phyloP scores from a whole-genome alignment of 2,113 vertebrate species.

The Lontra canadensis region DNA sequence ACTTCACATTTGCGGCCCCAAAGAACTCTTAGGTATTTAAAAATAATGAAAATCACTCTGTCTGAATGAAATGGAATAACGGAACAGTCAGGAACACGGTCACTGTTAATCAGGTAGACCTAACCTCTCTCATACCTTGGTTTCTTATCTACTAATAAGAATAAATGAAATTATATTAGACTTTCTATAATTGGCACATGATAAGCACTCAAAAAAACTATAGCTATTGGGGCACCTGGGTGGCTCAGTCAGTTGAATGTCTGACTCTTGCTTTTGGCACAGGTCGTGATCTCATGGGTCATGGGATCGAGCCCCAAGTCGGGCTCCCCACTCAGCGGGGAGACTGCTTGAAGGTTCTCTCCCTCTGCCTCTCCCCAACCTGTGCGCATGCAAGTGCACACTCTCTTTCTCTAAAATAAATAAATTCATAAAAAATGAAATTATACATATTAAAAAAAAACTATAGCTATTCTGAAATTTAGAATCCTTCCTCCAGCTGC shows the following conservation, averaged over 20 bases:
- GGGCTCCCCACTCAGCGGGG: no score
- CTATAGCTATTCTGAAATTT: neutral
- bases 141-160: neutral
- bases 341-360: neutral
- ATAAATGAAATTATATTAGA: neutral
- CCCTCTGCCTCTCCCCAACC: neutral
- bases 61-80: neutral
- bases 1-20: neutral
- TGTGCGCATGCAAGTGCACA: neutral
- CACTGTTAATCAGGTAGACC: neutral
- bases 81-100: neutral
- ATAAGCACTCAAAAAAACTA: neutral
- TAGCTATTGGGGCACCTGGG: neutral
- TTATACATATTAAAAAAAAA: neutral
- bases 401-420: neutral
- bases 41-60: neutral
- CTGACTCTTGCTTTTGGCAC: neutral
- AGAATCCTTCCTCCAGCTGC: neutral
- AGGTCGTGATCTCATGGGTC: neutral
- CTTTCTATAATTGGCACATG: neutral
- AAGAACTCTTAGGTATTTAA: neutral
- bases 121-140: neutral
- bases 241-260: neutral
- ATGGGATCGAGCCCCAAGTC: neutral
- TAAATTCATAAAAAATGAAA: neutral